Base-by-base conservation (phyloP, 1,140 invertebrate genomes). In the Phymorhynchus buccinoides region DNA sequence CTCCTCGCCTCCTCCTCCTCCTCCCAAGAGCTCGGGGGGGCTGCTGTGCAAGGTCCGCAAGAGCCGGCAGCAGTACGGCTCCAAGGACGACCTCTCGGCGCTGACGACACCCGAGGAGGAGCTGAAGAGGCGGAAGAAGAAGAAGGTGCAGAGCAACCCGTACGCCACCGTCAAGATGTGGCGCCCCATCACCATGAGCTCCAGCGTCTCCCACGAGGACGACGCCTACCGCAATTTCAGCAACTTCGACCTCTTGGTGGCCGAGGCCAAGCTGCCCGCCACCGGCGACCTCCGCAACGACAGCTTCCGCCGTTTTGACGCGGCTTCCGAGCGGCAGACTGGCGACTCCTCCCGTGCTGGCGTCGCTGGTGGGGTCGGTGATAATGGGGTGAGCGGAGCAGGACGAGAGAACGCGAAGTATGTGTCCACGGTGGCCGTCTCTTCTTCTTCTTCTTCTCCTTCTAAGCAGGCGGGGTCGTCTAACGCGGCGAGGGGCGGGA, bases 121-220 rank as follows among this genome's bases (percentile, higher is more conserved):
- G 56, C 56, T 6, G 56, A 68, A 44, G 32, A n/a, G 73, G 27
- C 56, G 66, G 41, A 84, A 84, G 30, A 86, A 75, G 78, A 81
- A 86, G 48, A 88, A 88, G 80, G 68, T 87, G 1, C 85, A 85
- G 68, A 84, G 86, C 78, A 89, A 89, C 84, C 88, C 88, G 1
- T 88, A 88, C 80, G 86, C 87, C 37, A 88, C 88, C 35, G 84
- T 89, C 42, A 88, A 86, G 73, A 88, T 89, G 86, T 89, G 88
- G 88, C 84, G 86, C 0, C 88, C 88, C 62, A 79, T 86, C 30
- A 75, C 86, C 37, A 86, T 86, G 79, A 81, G 44, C 22, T 84
- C 56, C 44, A 85, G 83, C 35, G 68, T 66, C 27, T 52, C n/a
- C 39, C 35, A 52, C 18, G 78, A 85, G n/a, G 88, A 85, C 39